Percentiles rank a stretch among this genome's conserved stretches.
Evolutionary conservation across 2,797 vertebrate species (phyloP).

Genomic region (Tachyglossus aculeatus): DNA sequence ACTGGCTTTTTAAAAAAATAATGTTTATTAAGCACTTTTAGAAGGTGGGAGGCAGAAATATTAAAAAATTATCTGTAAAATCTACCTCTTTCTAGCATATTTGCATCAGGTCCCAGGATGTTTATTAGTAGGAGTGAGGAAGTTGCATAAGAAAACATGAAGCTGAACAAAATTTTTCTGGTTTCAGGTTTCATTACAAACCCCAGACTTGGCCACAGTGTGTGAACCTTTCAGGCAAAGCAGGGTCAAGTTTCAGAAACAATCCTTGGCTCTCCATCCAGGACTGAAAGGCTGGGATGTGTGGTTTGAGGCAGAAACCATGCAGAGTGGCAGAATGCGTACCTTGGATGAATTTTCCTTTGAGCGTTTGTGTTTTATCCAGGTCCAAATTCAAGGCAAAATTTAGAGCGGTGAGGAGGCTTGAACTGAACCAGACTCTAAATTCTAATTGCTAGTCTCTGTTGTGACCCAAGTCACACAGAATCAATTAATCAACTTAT

Average conservation of each 20-base stretch:
- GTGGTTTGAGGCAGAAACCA: not conserved
- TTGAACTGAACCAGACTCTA: not conserved
- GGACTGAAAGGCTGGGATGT: not conserved
- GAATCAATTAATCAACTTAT: too few relatives aligned
- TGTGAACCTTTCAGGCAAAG: not conserved
- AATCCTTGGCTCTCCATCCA: not conserved
- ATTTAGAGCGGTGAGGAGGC: not conserved
- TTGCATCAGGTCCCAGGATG: not conserved
- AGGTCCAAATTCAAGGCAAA: constrained; percentile 15
- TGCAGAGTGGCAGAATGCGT: not conserved
- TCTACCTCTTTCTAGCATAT: too few relatives aligned
- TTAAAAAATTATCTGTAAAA: too few relatives aligned
- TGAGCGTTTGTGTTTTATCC: constrained; percentile 1
- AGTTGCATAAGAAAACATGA: not conserved
- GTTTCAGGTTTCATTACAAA: not conserved
- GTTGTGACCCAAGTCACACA: too few relatives aligned
- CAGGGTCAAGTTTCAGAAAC: not conserved
- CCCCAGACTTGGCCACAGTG: not conserved
- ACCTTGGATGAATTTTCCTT: constrained; percentile 18
- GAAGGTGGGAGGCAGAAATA: too few relatives aligned
- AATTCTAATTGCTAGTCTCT: too few relatives aligned
- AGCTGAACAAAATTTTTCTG: not conserved
- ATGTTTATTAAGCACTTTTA: too few relatives aligned
- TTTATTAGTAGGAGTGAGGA: not conserved
- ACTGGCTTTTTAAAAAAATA: too few relatives aligned